These are phyloP conservation scores for Agonum fuliginosum DNA, from an alignment of 2,888 invertebrate genomes.

Conservation along the genomic window DNA sequence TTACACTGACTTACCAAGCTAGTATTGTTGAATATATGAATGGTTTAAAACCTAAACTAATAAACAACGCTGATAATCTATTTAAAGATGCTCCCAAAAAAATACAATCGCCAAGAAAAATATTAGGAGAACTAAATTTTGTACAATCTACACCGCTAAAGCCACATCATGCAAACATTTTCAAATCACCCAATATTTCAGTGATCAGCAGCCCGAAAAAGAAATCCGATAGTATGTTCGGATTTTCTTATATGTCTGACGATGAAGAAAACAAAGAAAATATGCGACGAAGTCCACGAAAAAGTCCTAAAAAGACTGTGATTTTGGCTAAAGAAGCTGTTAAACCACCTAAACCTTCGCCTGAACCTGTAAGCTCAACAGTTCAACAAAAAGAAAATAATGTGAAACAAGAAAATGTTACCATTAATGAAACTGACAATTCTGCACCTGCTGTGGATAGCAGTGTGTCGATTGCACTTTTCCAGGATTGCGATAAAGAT, in stretches of 20 bases:
- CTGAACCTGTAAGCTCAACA: no score
- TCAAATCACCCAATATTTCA: background rate
- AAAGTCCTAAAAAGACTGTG: background rate
- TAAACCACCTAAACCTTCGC: no score
- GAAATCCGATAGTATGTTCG: constrained; percentile 45
- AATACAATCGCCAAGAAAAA: constrained; percentile 33
- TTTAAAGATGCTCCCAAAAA: constrained; percentile 6
- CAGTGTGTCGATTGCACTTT: constrained; percentile 51
- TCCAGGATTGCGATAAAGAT: constrained; percentile 54
- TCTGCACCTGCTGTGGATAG: background rate
- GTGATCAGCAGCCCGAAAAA: background rate
- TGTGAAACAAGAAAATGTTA: background rate
- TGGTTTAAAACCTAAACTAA: constrained; percentile 11
- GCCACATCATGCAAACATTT: constrained; percentile 17
- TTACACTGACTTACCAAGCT: constrained; percentile 6
- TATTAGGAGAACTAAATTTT: constrained; percentile 12
- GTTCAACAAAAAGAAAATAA: no score
- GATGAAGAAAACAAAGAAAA: constrained; percentile 50
- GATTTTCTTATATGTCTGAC: constrained; percentile 38
- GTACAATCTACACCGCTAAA: constrained; percentile 18
- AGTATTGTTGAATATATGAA: constrained; percentile 25
- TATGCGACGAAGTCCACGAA: constrained; percentile 39
- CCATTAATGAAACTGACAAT: background rate
- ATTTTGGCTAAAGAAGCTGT: background rate
- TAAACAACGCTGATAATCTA: constrained; percentile 11